Base-by-base conservation (phyloP, 2,113 vertebrate genomes). In the Hippocampus comes region DNA sequence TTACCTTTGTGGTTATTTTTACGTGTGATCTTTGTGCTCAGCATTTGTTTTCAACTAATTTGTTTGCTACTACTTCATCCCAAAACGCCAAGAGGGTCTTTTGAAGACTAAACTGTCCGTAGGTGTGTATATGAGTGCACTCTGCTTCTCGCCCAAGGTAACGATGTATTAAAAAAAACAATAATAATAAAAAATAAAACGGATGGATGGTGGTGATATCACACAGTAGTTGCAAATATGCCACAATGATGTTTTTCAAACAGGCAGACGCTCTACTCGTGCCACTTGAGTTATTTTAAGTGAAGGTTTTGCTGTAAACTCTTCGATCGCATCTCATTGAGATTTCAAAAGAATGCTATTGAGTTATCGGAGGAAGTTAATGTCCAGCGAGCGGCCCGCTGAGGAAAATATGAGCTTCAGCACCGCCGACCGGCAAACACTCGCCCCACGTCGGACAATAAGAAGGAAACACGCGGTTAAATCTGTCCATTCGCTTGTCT, bases 381-480 rank as follows among this genome's bases (percentile, higher is more conserved):
- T 42, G 63, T 73, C 76, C n/a, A 74, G 48, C 46, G 67, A 71
- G 51, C 18, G 18, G 43, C 70, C 67, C 48, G 49, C 70, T 56
- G 71, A 63, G 57, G 56, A 30, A 73, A 80, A 72, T 20, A 69
- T 51, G 76, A 73, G 71, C 64, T 71, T 82, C n/a, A 76, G 42
- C 63, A 64, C 23, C 59, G 63, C 59, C 57, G 53, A 81, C 75
- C 67, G 57, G 66, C 74, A 75, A 80, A 77, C 68, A 68, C 53
- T 73, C 84, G 77, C 78, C 72, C 78, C 73, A 5, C 76, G 72
- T 38, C 64, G 72, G 77, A 86, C 87, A 88, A 88, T 81, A 75
- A 83, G 78, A 86, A 82, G 85, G 88, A 91, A 89, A 87, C 80
- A 68, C 72, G 78, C 6, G 80, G 78, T 84, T 87, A 87, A 89